phyloP scores from a whole-genome alignment of 2,113 vertebrate species.

The Brachyhypopomus gauderio region DNA sequence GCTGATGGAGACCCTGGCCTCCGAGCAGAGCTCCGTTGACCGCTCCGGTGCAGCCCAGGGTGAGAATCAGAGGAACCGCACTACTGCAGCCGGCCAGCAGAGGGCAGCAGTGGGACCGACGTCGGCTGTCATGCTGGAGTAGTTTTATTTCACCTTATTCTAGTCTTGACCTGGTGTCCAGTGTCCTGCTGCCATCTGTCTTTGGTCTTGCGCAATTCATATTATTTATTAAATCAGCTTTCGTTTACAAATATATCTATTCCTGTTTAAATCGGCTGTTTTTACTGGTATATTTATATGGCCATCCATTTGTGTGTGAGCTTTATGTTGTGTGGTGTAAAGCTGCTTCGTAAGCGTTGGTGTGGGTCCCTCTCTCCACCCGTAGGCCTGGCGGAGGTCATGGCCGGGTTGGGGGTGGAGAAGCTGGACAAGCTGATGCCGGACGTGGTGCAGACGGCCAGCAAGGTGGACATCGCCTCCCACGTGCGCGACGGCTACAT shows the following conservation, averaged over 20 bases:
- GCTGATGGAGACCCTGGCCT: constrained; percentile 97
- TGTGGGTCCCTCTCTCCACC: neutral
- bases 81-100: neutral
- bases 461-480: constrained; percentile 95
- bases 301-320: too few relatives aligned
- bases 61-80: constrained; percentile 50
- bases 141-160: neutral
- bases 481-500: constrained; percentile 99
- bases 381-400: constrained; percentile 93
- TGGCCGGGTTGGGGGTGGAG: constrained; percentile 96
- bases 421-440: constrained; percentile 99
- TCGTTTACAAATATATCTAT: too few relatives aligned
- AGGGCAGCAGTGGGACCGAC: neutral
- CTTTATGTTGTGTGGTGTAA: too few relatives aligned
- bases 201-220: too few relatives aligned
- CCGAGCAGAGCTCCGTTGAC: constrained; percentile 97
- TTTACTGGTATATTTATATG: too few relatives aligned
- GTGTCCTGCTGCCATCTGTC: too few relatives aligned
- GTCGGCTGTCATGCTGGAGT: neutral
- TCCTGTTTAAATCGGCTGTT: too few relatives aligned
- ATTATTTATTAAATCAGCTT: too few relatives aligned
- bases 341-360: too few relatives aligned
- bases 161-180: neutral
- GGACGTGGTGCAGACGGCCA: constrained; percentile 95
- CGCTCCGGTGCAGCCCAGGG: constrained; percentile 97